Conservation (phyloP, 2,888 invertebrate genomes). For the Invenusta paracnida region DNA sequence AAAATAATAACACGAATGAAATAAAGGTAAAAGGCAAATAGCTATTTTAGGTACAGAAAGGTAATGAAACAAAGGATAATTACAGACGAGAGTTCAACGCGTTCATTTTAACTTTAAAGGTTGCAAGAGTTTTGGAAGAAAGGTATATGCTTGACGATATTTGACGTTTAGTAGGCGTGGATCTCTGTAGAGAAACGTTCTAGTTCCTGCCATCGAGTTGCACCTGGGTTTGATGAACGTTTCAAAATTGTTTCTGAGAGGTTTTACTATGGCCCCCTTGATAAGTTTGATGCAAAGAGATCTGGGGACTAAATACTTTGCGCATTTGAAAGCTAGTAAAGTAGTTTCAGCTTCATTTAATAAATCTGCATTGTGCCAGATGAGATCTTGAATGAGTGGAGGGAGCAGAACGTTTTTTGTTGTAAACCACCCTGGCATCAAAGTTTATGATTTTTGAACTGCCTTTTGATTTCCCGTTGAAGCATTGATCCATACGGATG, state of each 20-base stretch:
- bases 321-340: no score
- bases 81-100: background rate
- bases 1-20: background rate
- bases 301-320: no score
- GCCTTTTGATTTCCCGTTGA: no score
- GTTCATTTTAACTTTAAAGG: background rate
- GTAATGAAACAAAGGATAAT: background rate
- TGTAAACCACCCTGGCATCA: no score
- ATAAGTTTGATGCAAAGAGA: no score
- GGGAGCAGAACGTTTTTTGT: no score
- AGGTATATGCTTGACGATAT: background rate
- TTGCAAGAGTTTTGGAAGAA: background rate
- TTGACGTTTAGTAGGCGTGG: background rate
- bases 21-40: background rate
- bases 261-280: no score
- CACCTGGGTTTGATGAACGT: slow-evolving; percentile 8
- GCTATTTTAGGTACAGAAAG: background rate
- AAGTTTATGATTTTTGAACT: no score
- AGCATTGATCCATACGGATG: no score
- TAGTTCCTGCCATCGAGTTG: slow-evolving; percentile 26
- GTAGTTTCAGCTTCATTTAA: no score
- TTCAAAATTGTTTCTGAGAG: background rate
- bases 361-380: no score
- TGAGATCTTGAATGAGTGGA: no score
- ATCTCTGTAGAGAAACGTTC: background rate